Percentiles rank a stretch among this genome's conserved stretches.
Evolutionary conservation across 2,797 vertebrate genomes (phyloP).

Genomic region (Sciurus vulgaris): DNA sequence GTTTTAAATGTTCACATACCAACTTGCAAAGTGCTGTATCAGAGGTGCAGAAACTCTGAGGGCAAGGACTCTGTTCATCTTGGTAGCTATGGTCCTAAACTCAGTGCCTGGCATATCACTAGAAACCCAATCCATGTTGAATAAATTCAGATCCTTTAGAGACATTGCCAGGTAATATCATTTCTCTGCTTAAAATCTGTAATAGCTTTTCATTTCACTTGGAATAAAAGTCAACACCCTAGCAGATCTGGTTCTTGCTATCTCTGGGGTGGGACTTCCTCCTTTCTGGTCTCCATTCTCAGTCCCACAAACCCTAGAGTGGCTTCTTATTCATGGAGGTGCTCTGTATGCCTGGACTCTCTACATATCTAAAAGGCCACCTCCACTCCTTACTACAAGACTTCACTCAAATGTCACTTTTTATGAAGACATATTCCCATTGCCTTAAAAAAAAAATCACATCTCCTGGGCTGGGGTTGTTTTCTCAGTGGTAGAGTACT

Average conservation of each 20-base stretch:
- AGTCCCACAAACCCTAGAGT: accelerated
- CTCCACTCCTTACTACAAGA: neutral
- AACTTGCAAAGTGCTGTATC: neutral
- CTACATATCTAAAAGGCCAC: neutral
- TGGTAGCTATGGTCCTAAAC: neutral
- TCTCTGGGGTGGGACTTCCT: neutral
- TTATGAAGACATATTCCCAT: neutral
- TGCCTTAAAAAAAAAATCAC: neutral
- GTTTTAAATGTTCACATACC: neutral
- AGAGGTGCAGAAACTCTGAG: neutral
- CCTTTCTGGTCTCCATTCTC: accelerated
- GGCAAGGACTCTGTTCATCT: neutral
- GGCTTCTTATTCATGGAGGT: neutral
- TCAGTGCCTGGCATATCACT: neutral
- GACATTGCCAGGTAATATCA: neutral
- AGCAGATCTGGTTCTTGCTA: neutral
- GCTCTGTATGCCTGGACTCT: neutral
- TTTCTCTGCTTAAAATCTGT: conserved; percentile 8
- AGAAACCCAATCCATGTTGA: neutral
- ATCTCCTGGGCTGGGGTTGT: too few relatives aligned
- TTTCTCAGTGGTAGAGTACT: too few relatives aligned
- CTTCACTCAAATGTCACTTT: neutral
- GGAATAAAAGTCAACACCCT: neutral
- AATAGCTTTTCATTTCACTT: neutral
- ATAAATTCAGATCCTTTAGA: conserved; percentile 20